These are phyloP conservation scores for Drosophila buzzatii DNA, from an alignment of 2,888 invertebrate genomes.

Conservation along the genomic window DNA sequence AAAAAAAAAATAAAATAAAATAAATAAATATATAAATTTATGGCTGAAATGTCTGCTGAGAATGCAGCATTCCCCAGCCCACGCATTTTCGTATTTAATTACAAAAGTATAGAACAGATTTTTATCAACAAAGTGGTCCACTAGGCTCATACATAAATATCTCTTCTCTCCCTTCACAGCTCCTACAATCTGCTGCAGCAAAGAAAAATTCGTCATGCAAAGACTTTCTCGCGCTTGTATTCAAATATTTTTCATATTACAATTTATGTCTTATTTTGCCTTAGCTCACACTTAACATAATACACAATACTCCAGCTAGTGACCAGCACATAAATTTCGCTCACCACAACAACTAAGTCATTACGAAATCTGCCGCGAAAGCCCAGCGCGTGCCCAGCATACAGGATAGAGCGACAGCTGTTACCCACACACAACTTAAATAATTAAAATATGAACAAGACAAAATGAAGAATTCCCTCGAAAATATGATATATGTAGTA, in stretches of 20 bases:
- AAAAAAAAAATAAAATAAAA: too few relatives aligned
- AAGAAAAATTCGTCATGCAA: neutral
- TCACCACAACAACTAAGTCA: constrained; percentile 7
- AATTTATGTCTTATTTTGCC: neutral
- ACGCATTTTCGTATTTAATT: too few relatives aligned
- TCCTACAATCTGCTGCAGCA: too few relatives aligned
- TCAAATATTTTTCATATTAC: neutral
- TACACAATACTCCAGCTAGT: neutral
- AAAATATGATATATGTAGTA: constrained; percentile 14
- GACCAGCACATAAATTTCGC: neutral
- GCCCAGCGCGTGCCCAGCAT: constrained; percentile 38
- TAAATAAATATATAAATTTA: too few relatives aligned
- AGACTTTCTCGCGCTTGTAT: neutral
- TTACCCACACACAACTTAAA: constrained; percentile 34
- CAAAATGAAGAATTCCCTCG: constrained; percentile 21
- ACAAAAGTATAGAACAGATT: neutral
- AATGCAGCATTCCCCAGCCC: too few relatives aligned
- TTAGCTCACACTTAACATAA: neutral
- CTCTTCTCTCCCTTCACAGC: neutral
- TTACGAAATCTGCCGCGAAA: constrained; percentile 20
- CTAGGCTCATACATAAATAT: neutral
- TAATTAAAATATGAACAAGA: constrained; percentile 46
- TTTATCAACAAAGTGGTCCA: too few relatives aligned
- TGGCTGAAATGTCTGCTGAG: too few relatives aligned
- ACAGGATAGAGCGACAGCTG: neutral